These are phyloP conservation scores for Oceanites oceanicus DNA, from an alignment of 2,113 vertebrate genomes.

Conservation along the genomic window DNA sequence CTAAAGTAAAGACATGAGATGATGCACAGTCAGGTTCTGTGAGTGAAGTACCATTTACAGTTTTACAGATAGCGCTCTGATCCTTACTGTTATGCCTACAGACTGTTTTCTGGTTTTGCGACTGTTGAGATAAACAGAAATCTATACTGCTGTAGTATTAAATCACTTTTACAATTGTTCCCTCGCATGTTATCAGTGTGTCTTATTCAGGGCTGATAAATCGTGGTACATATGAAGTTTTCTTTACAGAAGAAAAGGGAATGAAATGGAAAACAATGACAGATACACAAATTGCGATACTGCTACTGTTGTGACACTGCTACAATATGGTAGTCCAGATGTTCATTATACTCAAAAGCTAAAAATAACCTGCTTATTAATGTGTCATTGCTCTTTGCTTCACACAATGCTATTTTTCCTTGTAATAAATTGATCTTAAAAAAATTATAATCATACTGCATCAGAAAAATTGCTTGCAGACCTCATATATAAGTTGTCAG, in stretches of 20 bases:
- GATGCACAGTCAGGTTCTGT: neutral
- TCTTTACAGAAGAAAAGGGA: neutral
- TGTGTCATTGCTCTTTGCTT: neutral
- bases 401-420: neutral
- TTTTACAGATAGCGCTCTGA: neutral
- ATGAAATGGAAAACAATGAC: neutral
- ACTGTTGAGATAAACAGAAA: neutral
- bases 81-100: neutral
- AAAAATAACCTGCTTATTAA: constrained; percentile 26
- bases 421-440: neutral
- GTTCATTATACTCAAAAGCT: neutral
- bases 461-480: neutral
- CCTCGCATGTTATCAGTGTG: neutral
- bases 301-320: neutral
- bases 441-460: neutral
- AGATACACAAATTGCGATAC: neutral
- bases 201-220: neutral
- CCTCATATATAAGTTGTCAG: neutral
- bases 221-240: neutral
- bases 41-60: neutral
- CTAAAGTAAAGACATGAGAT: neutral
- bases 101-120: neutral
- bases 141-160: neutral
- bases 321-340: neutral
- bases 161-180: neutral